These are phyloP conservation scores for Diadegma fenestrale DNA, from an alignment of 2,888 invertebrate genomes.

Conservation along the genomic window DNA sequence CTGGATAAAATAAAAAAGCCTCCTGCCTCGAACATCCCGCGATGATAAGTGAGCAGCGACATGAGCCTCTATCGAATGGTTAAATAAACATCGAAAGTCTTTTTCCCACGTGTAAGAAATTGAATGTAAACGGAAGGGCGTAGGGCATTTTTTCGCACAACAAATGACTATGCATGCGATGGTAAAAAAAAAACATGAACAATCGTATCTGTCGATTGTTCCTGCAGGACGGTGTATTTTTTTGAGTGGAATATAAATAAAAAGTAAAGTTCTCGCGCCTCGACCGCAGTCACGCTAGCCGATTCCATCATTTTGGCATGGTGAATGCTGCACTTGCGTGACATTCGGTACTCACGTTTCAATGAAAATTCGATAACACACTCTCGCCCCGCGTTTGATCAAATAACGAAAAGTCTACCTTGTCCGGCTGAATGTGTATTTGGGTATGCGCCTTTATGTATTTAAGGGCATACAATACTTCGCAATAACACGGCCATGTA, in stretches of 20 bases:
- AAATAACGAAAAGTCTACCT: conserved; percentile 2
- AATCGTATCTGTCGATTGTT: not conserved
- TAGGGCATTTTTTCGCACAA: not conserved
- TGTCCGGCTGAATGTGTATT: not conserved
- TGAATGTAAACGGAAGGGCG: not conserved
- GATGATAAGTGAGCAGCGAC: too few relatives aligned
- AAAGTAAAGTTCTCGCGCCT: not conserved
- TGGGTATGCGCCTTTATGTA: not conserved
- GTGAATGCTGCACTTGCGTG: conserved; percentile 54
- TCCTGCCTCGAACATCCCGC: too few relatives aligned
- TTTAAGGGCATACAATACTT: not conserved
- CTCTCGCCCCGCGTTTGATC: not conserved
- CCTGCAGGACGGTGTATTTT: not conserved
- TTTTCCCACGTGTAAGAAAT: not conserved
- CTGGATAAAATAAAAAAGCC: too few relatives aligned
- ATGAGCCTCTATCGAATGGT: too few relatives aligned
- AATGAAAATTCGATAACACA: conserved; percentile 49
- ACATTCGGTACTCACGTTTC: conserved; percentile 45
- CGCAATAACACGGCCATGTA: not conserved
- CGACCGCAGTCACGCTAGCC: conserved; percentile 22
- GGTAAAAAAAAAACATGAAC: too few relatives aligned
- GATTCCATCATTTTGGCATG: not conserved
- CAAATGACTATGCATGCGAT: not conserved
- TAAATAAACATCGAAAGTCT: not conserved
- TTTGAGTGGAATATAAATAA: not conserved